A percentile compares a stretch with the other conserved stretches of the same genome.
These are phyloP conservation scores for Thaumetopoea pityocampa DNA, from an alignment of 1,140 invertebrate genomes.

Conservation along the genomic window DNA sequence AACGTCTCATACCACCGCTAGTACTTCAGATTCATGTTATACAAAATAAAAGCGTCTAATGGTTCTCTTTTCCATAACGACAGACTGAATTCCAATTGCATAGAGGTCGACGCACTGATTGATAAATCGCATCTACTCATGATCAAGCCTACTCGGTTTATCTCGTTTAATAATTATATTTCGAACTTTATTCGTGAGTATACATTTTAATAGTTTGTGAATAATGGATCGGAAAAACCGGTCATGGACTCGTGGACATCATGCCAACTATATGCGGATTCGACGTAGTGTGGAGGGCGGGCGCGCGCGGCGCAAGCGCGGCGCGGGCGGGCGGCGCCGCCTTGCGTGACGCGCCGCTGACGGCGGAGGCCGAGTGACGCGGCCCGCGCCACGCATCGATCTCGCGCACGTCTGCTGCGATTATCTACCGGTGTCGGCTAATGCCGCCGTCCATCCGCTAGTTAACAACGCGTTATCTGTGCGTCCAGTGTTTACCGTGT, in stretches of 20 bases:
- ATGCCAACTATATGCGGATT: not conserved
- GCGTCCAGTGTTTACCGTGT: conserved; percentile 20
- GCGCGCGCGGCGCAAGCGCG: conserved; percentile 27
- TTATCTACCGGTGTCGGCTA: conserved; percentile 22
- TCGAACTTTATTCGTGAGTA: too few species aligned
- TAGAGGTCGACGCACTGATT: too few species aligned
- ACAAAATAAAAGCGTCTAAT: conserved; percentile 4
- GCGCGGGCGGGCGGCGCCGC: conserved; percentile 52
- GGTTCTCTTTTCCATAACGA: too few species aligned
- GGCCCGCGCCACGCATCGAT: conserved; percentile 41
- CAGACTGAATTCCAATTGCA: too few species aligned
- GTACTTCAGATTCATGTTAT: conserved; percentile 9
- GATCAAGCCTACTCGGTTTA: too few species aligned
- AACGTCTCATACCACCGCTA: conserved; percentile 8
- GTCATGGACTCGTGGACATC: conserved; percentile 1
- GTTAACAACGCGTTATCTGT: conserved; percentile 19
- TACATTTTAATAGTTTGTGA: too few species aligned
- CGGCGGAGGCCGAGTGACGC: conserved; percentile 49
- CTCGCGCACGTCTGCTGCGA: conserved; percentile 34
- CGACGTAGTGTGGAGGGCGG: conserved; percentile 8
- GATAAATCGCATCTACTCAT: too few species aligned
- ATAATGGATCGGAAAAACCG: conserved; percentile 4
- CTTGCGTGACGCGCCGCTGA: conserved; percentile 65
- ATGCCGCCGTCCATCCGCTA: conserved; percentile 28
- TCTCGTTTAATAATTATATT: too few species aligned